phyloP scores from a whole-genome alignment of 2,797 vertebrate genomes.

The Cheirogaleus major region DNA sequence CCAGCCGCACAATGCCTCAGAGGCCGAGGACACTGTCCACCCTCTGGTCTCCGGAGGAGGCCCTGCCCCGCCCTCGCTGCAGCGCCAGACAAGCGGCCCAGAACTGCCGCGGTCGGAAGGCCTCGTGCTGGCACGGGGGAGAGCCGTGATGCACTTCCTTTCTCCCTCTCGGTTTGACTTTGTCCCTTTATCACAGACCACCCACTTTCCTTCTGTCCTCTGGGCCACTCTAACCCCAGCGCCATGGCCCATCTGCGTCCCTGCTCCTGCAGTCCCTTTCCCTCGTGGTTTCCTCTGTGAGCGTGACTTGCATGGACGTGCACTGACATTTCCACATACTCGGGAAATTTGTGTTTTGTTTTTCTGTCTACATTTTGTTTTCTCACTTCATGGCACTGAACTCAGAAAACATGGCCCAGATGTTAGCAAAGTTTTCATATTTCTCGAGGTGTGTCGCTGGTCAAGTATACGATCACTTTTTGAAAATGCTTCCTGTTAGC shows the following conservation, averaged over 20 bases:
- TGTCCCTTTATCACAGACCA: background rate
- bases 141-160: background rate
- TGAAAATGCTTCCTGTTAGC: background rate
- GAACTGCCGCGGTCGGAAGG: background rate
- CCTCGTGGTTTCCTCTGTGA: background rate
- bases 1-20: too few relatives aligned
- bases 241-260: too few relatives aligned
- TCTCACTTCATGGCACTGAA: background rate
- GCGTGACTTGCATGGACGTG: background rate
- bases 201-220: background rate
- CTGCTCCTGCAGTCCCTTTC: background rate
- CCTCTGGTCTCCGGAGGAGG: background rate
- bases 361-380: background rate
- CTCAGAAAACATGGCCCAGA: background rate
- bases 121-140: background rate
- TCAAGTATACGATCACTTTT: background rate
- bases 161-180: background rate
- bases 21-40: background rate
- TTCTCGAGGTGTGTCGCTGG: background rate
- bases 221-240: background rate
- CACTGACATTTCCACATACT: background rate
- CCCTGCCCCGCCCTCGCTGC: too few relatives aligned
- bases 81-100: too few relatives aligned
- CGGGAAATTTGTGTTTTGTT: background rate
- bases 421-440: background rate